Percentiles rank a stretch among this genome's conserved stretches.
phyloP scores from a whole-genome alignment of 30 jellyfish, hydroid and myxozoan species.

The Catostylus mosaicus region DNA sequence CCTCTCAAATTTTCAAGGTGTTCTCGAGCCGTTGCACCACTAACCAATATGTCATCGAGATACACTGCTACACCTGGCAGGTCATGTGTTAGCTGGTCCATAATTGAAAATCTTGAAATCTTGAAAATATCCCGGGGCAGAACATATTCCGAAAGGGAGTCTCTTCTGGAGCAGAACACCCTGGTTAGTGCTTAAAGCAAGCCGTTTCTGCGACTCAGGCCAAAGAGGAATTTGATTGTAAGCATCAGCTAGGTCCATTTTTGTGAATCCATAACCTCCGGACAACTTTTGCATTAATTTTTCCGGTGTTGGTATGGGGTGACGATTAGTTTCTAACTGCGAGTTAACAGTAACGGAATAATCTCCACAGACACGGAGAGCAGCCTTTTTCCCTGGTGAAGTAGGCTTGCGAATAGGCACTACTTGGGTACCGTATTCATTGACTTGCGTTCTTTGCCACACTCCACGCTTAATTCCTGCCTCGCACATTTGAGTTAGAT shows the following conservation, averaged over 20 bases:
- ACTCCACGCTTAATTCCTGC: slow-evolving; percentile 34
- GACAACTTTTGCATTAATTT: slow-evolving; percentile 34
- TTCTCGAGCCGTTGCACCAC: slow-evolving; percentile 18
- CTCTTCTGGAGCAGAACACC: slow-evolving; percentile 55
- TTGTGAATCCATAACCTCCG: slow-evolving; percentile 43
- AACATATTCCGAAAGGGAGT: slow-evolving; percentile 43
- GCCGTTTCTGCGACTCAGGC: slow-evolving; percentile 5
- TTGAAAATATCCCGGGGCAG: slow-evolving; percentile 48
- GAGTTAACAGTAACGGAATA: slow-evolving; percentile 28
- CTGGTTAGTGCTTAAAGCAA: slow-evolving; percentile 46
- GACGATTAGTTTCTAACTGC: slow-evolving; percentile 21
- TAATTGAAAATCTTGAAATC: background rate
- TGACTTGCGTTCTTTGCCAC: slow-evolving; percentile 14
- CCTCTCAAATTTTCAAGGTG: slow-evolving; percentile 9
- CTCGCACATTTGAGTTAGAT: slow-evolving; percentile 14
- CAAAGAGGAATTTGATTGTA: slow-evolving; percentile 35
- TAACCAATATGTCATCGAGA: slow-evolving; percentile 27
- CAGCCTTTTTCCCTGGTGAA: slow-evolving; percentile 16
- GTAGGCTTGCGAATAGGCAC: slow-evolving; percentile 20
- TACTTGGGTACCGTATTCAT: slow-evolving; percentile 47
- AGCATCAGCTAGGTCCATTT: slow-evolving; percentile 41
- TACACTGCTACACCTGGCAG: slow-evolving; percentile 61
- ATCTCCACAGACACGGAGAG: slow-evolving; percentile 34
- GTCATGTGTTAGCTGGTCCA: slow-evolving; percentile 25
- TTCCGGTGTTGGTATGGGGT: slow-evolving; percentile 46